A percentile compares a stretch with the other conserved stretches of the same genome.
Conservation (phyloP, 2,113 vertebrate genomes). For the Hippoglossus stenolepis region DNA sequence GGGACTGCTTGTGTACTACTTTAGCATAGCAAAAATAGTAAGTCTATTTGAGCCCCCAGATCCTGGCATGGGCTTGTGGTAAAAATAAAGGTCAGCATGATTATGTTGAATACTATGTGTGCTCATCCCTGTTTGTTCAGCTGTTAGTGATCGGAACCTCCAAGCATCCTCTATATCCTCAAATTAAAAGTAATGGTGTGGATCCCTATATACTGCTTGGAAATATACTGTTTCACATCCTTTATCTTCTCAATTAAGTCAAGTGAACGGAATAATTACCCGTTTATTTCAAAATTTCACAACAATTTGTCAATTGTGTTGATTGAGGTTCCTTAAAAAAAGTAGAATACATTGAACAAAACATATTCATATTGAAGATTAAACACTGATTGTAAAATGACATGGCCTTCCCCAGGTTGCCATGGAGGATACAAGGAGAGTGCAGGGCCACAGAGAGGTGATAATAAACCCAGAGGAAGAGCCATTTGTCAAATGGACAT, state of each 20-base stretch:
- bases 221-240: slow-evolving; percentile 8
- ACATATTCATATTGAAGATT: not conserved
- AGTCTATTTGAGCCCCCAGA: slow-evolving; percentile 33
- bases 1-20: slow-evolving; percentile 10
- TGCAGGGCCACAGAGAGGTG: slow-evolving; percentile 13
- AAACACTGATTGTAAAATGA: not conserved
- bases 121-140: slow-evolving; percentile 50
- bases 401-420: not conserved
- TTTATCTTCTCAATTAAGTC: slow-evolving; percentile 36
- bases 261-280: not conserved
- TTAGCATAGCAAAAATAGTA: slow-evolving; percentile 33
- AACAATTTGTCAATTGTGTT: too few species aligned
- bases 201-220: not conserved
- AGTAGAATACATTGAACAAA: too few species aligned
- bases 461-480: slow-evolving; percentile 19
- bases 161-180: slow-evolving; percentile 26
- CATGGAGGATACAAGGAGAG: slow-evolving; percentile 10
- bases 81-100: slow-evolving; percentile 45
- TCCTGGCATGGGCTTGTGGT: slow-evolving; percentile 25
- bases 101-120: slow-evolving; percentile 17
- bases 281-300: too few species aligned
- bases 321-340: too few species aligned
- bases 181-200: slow-evolving; percentile 23
- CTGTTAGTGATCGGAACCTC: slow-evolving; percentile 22
- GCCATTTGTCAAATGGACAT: slow-evolving; percentile 23